These are phyloP conservation scores for Hydropsyche betteni DNA, from an alignment of 2,888 invertebrate species.

Conservation along the genomic window DNA sequence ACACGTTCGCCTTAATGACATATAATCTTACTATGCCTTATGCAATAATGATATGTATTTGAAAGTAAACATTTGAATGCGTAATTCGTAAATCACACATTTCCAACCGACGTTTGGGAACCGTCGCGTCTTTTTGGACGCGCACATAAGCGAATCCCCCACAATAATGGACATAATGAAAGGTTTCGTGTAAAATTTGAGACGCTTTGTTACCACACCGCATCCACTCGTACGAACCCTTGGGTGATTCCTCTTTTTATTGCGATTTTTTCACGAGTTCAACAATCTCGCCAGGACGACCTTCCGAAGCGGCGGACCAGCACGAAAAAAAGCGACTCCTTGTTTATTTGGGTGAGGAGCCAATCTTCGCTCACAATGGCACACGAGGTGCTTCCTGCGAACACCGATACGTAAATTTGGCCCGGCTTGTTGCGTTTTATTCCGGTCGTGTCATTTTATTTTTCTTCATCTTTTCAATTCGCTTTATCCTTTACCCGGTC, in stretches of 20 bases:
- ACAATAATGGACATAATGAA: neutral
- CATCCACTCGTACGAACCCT: conserved; percentile 7
- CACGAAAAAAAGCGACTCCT: conserved; percentile 11
- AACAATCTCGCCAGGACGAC: conserved; percentile 13
- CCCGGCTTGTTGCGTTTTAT: no score
- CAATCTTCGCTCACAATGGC: conserved; percentile 29
- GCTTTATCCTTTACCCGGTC: neutral
- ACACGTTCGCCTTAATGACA: neutral
- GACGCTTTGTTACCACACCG: conserved; percentile 13
- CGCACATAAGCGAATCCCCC: neutral
- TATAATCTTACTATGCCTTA: neutral
- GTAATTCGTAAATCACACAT: conserved; percentile 20
- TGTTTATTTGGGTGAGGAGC: conserved; percentile 29
- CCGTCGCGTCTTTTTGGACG: neutral
- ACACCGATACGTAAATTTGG: neutral
- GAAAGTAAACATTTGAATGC: conserved; percentile 20
- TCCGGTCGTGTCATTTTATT: neutral
- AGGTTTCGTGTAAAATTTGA: conserved; percentile 19
- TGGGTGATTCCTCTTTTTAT: neutral
- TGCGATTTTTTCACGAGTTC: conserved; percentile 1
- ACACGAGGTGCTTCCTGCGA: conserved; percentile 18
- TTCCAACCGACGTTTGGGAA: no score
- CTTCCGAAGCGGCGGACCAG: neutral
- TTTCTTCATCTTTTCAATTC: neutral
- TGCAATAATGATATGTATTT: conserved; percentile 2